Conservation (phyloP, 2,888 invertebrate genomes). For the Chalcis sispes region DNA sequence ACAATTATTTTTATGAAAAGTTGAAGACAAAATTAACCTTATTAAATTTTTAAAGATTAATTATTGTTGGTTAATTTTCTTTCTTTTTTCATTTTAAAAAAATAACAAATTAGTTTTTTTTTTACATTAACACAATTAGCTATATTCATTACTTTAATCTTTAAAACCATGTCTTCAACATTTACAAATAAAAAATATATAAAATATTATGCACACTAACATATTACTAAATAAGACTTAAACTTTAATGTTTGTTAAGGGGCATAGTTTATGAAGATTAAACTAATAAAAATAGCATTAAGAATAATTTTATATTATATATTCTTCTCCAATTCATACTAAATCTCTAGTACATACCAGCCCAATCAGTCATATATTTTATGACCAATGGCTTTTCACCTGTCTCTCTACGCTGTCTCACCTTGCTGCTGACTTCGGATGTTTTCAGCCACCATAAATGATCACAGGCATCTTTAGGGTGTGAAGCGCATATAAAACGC, state of each 20-base stretch:
- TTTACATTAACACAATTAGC: background rate
- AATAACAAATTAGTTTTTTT: conserved; percentile 4
- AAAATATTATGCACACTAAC: background rate
- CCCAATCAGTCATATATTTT: conserved; percentile 67
- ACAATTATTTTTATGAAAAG: conserved; percentile 13
- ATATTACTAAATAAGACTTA: background rate
- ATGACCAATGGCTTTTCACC: conserved; percentile 69
- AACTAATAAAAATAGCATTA: conserved; percentile 52
- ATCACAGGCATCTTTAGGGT: conserved; percentile 59
- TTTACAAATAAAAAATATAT: conserved; percentile 3
- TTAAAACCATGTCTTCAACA: conserved; percentile 35
- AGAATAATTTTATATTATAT: conserved; percentile 35
- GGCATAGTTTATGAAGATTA: conserved; percentile 51
- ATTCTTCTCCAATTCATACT: conserved; percentile 50
- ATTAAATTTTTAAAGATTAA: conserved; percentile 19
- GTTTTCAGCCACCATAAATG: conserved; percentile 63
- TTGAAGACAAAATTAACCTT: conserved; percentile 30
- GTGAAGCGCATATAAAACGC: conserved; percentile 67
- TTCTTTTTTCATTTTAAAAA: too few relatives aligned
- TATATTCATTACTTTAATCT: conserved; percentile 56
- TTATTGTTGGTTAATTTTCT: background rate
- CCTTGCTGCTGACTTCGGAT: conserved; percentile 69
- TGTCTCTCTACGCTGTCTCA: conserved; percentile 75
- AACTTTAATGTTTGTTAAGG: conserved; percentile 8
- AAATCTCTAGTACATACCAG: conserved; percentile 72